A percentile compares a stretch with the other conserved stretches of the same genome.
phyloP scores from a whole-genome alignment of 2,113 vertebrate species.

The Lucifuga dentata region DNA sequence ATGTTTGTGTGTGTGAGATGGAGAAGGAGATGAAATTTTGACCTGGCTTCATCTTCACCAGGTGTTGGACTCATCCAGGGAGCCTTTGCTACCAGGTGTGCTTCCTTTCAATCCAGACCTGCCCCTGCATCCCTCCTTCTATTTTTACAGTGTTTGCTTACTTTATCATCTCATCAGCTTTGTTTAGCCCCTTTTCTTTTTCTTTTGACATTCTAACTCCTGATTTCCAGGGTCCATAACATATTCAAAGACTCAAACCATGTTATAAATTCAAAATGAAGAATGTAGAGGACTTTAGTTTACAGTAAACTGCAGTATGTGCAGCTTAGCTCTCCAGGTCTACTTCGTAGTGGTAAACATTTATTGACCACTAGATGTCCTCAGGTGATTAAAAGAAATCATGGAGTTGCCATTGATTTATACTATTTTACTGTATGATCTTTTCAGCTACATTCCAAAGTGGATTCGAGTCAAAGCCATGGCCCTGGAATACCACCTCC shows the following conservation, averaged over 20 bases:
- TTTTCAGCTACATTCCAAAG: background rate
- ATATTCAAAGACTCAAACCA: slow-evolving; percentile 11
- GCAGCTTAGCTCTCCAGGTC: too few relatives aligned
- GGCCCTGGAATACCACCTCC: slow-evolving; percentile 57
- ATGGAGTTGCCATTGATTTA: background rate
- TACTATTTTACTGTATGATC: background rate
- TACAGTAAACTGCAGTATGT: too few relatives aligned
- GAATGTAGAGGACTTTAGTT: background rate
- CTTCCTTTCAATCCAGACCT: slow-evolving; percentile 41
- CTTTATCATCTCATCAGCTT: slow-evolving; percentile 32
- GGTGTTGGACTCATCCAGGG: slow-evolving; percentile 88
- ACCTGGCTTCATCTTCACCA: slow-evolving; percentile 82
- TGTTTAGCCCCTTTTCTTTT: slow-evolving; percentile 16
- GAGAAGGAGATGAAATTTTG: slow-evolving; percentile 38
- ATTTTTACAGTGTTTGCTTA: slow-evolving; percentile 32
- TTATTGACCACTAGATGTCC: slow-evolving; percentile 64
- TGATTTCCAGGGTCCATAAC: slow-evolving; percentile 59
- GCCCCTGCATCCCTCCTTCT: slow-evolving; percentile 26
- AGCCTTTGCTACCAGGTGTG: slow-evolving; percentile 90
- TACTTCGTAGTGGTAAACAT: slow-evolving; percentile 3
- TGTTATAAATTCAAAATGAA: background rate
- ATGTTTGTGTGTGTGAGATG: background rate
- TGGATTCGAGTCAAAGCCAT: slow-evolving; percentile 18
- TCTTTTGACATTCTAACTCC: slow-evolving; percentile 38
- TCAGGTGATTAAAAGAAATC: slow-evolving; percentile 39